phyloP scores from a whole-genome alignment of 2,888 invertebrate species.

The Papilio gigon region DNA sequence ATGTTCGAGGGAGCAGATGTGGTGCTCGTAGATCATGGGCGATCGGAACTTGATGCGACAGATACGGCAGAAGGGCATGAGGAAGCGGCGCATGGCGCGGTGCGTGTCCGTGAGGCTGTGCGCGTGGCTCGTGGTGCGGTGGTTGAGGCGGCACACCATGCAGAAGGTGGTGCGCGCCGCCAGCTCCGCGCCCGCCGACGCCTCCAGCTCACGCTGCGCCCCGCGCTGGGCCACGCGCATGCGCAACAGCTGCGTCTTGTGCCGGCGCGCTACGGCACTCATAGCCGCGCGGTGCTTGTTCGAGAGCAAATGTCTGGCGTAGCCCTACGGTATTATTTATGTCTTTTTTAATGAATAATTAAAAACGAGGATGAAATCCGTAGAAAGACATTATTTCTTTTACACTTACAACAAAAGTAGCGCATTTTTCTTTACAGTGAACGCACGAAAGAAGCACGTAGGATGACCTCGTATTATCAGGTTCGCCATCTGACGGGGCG shows the following conservation, averaged over 20 bases:
- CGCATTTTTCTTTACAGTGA: conserved; percentile 88
- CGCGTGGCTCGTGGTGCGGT: conserved; percentile 87
- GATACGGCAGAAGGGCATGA: conserved; percentile 90
- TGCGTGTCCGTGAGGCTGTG: conserved; percentile 92
- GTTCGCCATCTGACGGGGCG: conserved; percentile 69
- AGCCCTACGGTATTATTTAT: conserved; percentile 76
- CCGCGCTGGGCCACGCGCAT: conserved; percentile 91
- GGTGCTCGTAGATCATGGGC: conserved; percentile 92
- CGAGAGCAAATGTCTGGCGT: conserved; percentile 87
- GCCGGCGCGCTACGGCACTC: conserved; percentile 87
- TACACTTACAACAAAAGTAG: conserved; percentile 85
- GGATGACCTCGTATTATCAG: conserved; percentile 77
- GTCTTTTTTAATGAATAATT: conserved; percentile 35
- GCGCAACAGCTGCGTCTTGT: conserved; percentile 87
- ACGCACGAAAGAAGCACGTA: conserved; percentile 89
- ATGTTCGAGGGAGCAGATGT: conserved; percentile 91
- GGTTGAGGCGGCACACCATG: conserved; percentile 88
- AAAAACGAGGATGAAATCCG: background rate
- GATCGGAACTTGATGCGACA: conserved; percentile 90
- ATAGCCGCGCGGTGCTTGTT: conserved; percentile 88
- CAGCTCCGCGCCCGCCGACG: conserved; percentile 84
- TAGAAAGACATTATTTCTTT: background rate
- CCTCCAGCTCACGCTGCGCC: conserved; percentile 90
- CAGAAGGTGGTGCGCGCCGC: conserved; percentile 86
- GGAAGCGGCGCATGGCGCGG: conserved; percentile 91